phyloP scores from a whole-genome alignment of 2,113 vertebrate species.

The Tachysurus fulvidraco region DNA sequence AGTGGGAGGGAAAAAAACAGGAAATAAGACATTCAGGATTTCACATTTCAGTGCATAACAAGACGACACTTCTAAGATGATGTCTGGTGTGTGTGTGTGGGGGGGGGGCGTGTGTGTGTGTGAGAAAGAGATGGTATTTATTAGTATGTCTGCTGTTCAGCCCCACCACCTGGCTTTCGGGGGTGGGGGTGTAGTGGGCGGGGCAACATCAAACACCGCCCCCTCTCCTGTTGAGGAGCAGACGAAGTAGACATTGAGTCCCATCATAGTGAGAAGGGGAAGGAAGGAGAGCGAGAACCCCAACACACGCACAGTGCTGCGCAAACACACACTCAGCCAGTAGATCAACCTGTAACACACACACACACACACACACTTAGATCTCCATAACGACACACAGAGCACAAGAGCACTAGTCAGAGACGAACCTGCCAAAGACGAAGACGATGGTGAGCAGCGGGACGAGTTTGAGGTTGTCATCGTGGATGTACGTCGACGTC shows the following conservation, averaged over 20 bases:
- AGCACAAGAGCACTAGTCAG: neutral
- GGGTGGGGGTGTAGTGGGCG: constrained; percentile 42
- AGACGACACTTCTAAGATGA: neutral
- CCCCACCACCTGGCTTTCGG: constrained; percentile 76
- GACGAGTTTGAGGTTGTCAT: constrained; percentile 84
- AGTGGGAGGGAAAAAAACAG: neutral
- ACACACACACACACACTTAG: constrained; percentile 82
- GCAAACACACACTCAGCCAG: constrained; percentile 82
- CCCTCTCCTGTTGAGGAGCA: constrained; percentile 72
- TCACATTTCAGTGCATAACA: neutral
- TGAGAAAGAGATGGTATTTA: neutral
- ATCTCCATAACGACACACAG: constrained; percentile 60
- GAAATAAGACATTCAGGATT: neutral
- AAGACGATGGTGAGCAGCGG: constrained; percentile 87
- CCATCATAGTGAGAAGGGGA: constrained; percentile 81
- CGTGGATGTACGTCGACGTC: constrained; percentile 83
- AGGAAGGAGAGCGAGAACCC: constrained; percentile 88
- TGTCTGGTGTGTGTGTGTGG: neutral
- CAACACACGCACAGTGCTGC: constrained; percentile 77
- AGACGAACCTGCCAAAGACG: constrained; percentile 80
- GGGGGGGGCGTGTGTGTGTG: too few relatives aligned
- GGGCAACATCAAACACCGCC: constrained; percentile 69
- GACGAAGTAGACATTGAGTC: constrained; percentile 84
- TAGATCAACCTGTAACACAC: constrained; percentile 83
- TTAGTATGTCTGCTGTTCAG: neutral